These are phyloP conservation scores for Batillaria attramentaria DNA, from an alignment of 1,140 invertebrate species.

Conservation along the genomic window DNA sequence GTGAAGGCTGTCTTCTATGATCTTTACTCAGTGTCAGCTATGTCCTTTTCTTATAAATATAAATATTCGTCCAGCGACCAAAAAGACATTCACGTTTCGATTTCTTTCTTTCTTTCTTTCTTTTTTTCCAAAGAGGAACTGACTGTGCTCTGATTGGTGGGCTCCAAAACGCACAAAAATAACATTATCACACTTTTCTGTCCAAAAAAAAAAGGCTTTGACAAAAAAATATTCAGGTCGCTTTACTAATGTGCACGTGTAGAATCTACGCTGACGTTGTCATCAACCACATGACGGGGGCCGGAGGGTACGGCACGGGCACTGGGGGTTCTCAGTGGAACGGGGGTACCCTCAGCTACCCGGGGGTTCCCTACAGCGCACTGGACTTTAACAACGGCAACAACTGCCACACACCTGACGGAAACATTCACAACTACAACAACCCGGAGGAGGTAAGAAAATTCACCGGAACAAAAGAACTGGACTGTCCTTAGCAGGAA, in stretches of 20 bases:
- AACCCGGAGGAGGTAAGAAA: conserved; percentile 70
- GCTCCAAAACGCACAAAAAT: background rate
- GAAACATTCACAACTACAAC: conserved; percentile 69
- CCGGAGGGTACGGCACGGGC: conserved; percentile 63
- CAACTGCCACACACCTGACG: conserved; percentile 63
- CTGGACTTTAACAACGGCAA: conserved; percentile 67
- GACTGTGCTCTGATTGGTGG: background rate
- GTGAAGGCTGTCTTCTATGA: no score
- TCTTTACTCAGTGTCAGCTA: no score
- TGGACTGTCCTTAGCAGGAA: no score
- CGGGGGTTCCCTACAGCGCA: conserved; percentile 73
- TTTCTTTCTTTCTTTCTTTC: background rate
- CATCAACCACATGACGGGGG: conserved; percentile 90
- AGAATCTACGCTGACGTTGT: conserved; percentile 4
- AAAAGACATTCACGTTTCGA: background rate
- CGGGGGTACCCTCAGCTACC: conserved; percentile 68
- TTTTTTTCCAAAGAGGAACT: background rate
- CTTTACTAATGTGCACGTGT: background rate
- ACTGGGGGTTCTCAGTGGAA: conserved; percentile 69
- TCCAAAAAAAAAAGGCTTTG: background rate
- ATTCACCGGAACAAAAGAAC: no score
- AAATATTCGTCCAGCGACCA: no score
- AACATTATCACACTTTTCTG: background rate
- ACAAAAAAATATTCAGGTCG: background rate
- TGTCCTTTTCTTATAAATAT: no score